phyloP scores from a whole-genome alignment of 2,797 vertebrate genomes.

The Sebastes iracundus region DNA sequence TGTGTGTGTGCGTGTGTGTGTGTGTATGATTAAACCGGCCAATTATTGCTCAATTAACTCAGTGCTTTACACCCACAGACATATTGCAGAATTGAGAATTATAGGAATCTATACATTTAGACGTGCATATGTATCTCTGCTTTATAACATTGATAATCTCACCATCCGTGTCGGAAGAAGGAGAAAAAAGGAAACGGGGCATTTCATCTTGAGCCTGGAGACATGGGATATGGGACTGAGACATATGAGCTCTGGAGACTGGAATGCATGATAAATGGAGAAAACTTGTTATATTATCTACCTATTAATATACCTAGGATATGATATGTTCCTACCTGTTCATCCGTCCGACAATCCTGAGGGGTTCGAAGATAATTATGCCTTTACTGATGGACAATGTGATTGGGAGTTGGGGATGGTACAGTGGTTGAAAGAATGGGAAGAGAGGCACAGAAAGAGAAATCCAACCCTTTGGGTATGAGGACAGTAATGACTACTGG shows the following conservation, averaged over 20 bases:
- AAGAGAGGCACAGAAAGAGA: conserved; percentile 35
- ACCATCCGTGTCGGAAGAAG: background rate
- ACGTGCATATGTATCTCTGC: background rate
- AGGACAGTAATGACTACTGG: conserved; percentile 69
- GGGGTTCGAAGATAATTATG: conserved; percentile 76
- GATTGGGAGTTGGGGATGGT: conserved; percentile 37
- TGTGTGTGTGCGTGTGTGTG: background rate
- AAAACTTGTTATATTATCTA: conserved; percentile 57
- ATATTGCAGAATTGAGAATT: background rate
- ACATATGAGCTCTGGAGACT: conserved; percentile 61
- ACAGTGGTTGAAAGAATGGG: conserved; percentile 15
- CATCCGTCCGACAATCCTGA: conserved; percentile 54
- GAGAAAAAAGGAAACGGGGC: conserved; percentile 33
- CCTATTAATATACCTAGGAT: conserved; percentile 66
- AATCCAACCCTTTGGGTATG: conserved; percentile 69
- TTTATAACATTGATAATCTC: background rate
- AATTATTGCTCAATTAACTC: conserved; percentile 14
- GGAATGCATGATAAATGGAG: conserved; percentile 47
- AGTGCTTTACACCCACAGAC: background rate
- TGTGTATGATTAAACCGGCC: background rate
- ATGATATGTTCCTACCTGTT: conserved; percentile 59
- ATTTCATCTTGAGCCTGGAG: conserved; percentile 52
- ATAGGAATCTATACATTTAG: background rate
- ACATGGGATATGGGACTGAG: conserved; percentile 50
- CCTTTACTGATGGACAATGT: conserved; percentile 65